Evolutionary conservation across 2,797 vertebrate genomes (phyloP).

Genomic region (Muscicapa striata): DNA sequence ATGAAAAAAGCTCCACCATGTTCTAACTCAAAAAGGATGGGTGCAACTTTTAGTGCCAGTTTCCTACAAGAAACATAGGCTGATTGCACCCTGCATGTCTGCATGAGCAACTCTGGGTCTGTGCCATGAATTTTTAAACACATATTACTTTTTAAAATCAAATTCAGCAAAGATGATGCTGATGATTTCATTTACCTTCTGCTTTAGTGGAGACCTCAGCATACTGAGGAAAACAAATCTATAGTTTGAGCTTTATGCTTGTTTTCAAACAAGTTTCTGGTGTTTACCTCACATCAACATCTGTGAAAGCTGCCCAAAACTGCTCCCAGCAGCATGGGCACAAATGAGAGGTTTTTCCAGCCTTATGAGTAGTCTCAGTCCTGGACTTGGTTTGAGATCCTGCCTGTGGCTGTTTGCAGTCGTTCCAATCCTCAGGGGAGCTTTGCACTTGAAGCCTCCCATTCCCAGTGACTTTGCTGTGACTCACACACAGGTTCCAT

Average conservation of each 20-base stretch:
- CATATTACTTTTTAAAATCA: not conserved
- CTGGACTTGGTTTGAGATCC: not conserved
- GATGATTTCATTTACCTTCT: slow-evolving; percentile 22
- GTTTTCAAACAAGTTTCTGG: not conserved
- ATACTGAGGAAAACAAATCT: not conserved
- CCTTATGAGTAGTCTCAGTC: not conserved
- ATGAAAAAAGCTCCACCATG: not conserved
- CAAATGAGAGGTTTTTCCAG: not conserved
- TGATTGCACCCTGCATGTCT: not conserved
- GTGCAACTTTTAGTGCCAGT: not conserved
- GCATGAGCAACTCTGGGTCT: not conserved
- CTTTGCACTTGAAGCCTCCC: not conserved
- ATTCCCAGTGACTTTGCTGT: not conserved
- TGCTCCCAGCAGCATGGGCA: not conserved
- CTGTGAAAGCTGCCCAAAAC: not conserved
- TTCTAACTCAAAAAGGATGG: not conserved
- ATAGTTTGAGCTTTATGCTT: not conserved
- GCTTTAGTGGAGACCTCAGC: not conserved
- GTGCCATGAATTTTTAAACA: not conserved
- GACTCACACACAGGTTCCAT: not conserved
- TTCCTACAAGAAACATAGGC: not conserved
- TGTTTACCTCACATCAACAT: not conserved
- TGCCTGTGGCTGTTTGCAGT: not conserved
- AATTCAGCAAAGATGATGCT: not conserved
- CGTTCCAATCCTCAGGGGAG: not conserved